Evolutionary conservation across 1,140 invertebrate genomes (phyloP).

Genomic region (Drosophila arizonae): DNA sequence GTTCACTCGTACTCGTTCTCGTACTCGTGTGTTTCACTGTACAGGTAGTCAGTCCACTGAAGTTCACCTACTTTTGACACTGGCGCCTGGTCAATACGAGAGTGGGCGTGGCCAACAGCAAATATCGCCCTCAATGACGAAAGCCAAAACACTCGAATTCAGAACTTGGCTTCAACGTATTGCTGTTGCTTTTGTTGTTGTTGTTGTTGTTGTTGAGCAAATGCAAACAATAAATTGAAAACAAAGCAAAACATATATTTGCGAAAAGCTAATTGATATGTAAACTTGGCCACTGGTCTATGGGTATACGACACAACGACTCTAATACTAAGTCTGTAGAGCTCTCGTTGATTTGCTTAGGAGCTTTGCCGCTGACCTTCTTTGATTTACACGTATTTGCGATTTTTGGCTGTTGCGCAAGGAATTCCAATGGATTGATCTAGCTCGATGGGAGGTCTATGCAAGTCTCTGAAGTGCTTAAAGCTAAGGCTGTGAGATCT

Average conservation of each 20-base stretch:
- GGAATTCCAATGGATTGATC: conserved; percentile 47
- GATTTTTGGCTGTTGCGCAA: conserved; percentile 23
- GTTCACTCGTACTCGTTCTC: neutral
- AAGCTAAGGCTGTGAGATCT: no score
- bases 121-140: conserved; percentile 1
- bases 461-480: conserved; percentile 1
- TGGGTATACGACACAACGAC: conserved; percentile 1
- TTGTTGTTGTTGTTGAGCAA: conserved; percentile 20
- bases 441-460: conserved; percentile 22
- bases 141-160: conserved; percentile 10
- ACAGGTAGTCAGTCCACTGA: conserved; percentile 1
- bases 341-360: conserved; percentile 3
- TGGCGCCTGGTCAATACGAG: neutral
- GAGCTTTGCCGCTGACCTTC: conserved; percentile 52
- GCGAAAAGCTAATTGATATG: conserved; percentile 67
- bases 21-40: neutral
- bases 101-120: neutral
- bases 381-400: conserved; percentile 33
- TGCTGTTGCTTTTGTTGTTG: conserved; percentile 1
- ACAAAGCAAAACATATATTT: neutral
- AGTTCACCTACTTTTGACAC: no score
- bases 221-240: conserved; percentile 22
- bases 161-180: conserved; percentile 1
- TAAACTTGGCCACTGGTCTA: conserved; percentile 45
- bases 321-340: neutral